Evolutionary conservation across 2,888 invertebrate genomes (phyloP).

Genomic region (Branchipolynoe longqiensis): DNA sequence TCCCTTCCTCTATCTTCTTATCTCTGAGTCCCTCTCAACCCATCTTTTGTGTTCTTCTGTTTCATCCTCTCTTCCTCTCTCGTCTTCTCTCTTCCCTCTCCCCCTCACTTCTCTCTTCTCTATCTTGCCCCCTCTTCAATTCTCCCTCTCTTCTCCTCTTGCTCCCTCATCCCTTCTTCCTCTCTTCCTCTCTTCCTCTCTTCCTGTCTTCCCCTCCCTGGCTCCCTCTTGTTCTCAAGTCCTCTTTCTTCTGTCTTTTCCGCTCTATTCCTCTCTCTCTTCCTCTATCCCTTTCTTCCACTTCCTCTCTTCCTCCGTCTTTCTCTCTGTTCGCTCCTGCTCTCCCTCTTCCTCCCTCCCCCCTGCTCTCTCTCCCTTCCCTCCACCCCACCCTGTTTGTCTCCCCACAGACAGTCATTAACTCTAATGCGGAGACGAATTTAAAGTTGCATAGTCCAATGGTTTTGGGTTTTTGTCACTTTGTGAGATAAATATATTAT

Average conservation of each 20-base stretch:
- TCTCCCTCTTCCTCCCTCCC: not conserved
- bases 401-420: too few relatives aligned
- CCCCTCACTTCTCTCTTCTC: not conserved
- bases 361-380: not conserved
- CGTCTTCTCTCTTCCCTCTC: not conserved
- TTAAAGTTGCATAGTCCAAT: too few relatives aligned
- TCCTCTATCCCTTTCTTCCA: not conserved
- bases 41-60: conserved; percentile 10
- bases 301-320: not conserved
- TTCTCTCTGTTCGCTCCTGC: not conserved
- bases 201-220: not conserved
- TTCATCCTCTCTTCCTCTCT: not conserved
- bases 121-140: not conserved
- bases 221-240: not conserved
- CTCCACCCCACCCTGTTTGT: too few relatives aligned
- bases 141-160: not conserved
- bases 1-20: not conserved
- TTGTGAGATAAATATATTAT: too few relatives aligned
- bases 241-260: not conserved
- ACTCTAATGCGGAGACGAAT: too few relatives aligned
- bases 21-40: not conserved
- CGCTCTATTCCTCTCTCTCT: not conserved
- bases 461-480: too few relatives aligned
- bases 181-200: conserved; percentile 11
- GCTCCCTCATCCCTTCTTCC: not conserved